A percentile compares a stretch with the other conserved stretches of the same genome.
Evolutionary conservation across 2,888 invertebrate species (phyloP).

Genomic region (Rugalucina vietnamica): DNA sequence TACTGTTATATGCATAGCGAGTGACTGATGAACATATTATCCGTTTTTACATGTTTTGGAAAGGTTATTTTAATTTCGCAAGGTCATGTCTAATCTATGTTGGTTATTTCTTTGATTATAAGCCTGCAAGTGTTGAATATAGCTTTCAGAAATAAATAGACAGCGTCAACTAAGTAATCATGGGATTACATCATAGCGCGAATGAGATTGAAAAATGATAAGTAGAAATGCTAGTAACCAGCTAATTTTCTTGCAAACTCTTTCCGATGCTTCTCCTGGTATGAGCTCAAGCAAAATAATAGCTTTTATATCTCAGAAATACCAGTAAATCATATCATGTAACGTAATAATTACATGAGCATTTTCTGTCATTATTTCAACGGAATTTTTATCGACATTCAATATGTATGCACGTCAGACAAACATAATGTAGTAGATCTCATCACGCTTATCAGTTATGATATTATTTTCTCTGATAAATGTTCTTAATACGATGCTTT

Average conservation of each 20-base stretch:
- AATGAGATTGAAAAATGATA: not conserved
- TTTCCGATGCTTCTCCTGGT: not conserved
- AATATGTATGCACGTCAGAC: not conserved
- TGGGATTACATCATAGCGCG: too few species aligned
- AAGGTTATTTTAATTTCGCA: too few species aligned
- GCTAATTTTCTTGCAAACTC: not conserved
- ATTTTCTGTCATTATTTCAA: not conserved
- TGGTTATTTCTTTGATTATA: too few species aligned
- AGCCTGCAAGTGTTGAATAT: too few species aligned
- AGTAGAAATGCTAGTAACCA: not conserved
- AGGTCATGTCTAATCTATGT: too few species aligned
- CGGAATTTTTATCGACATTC: constrained; percentile 8
- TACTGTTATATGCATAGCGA: too few species aligned
- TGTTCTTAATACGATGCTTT: not conserved
- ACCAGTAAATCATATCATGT: constrained; percentile 1
- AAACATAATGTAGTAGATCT: not conserved
- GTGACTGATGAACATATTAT: too few species aligned
- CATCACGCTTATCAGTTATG: constrained; percentile 5
- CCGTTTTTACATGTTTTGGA: too few species aligned
- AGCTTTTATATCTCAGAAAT: constrained; percentile 5
- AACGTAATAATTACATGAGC: not conserved
- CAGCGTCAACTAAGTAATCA: too few species aligned
- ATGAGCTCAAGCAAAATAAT: not conserved
- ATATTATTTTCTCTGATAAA: constrained; percentile 8
- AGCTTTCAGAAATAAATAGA: too few species aligned